Evolutionary conservation across 2,113 vertebrate genomes (phyloP).

Genomic region (Sisor rabdophorus): DNA sequence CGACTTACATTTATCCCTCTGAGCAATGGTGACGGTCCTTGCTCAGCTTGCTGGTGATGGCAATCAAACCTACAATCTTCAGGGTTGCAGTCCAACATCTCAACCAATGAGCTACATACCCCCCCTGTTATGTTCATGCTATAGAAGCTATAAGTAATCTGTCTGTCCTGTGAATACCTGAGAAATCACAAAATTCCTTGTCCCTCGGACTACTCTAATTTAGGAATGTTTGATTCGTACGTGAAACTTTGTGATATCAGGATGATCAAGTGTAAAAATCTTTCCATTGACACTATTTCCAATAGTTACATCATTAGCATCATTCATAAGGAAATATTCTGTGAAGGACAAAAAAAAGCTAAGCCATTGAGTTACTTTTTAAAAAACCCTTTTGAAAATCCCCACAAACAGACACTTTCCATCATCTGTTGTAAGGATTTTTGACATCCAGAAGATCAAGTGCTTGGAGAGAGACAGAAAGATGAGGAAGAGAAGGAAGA

Average conservation of each 20-base stretch:
- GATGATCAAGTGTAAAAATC: not conserved
- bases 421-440: conserved; percentile 73
- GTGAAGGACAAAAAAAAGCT: not conserved
- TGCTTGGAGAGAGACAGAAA: conserved; percentile 64
- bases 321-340: not conserved
- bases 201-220: not conserved
- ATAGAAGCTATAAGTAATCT: not conserved
- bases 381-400: conserved; percentile 51
- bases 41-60: too few relatives aligned
- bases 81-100: too few relatives aligned
- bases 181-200: not conserved
- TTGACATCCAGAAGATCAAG: conserved; percentile 74
- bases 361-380: conserved; percentile 2
- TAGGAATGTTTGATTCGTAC: not conserved
- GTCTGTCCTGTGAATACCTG: not conserved
- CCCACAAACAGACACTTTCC: conserved; percentile 68
- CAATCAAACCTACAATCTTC: too few relatives aligned
- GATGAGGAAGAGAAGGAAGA: conserved; percentile 60
- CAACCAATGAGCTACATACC: too few relatives aligned
- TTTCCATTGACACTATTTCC: not conserved
- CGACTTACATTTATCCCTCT: too few relatives aligned
- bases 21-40: too few relatives aligned
- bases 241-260: not conserved
- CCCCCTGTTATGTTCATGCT: too few relatives aligned
- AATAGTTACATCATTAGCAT: not conserved